Evolutionary conservation across 2,797 vertebrate genomes (phyloP), one percentile per base, ranked within the genome.

Genomic region (Acanthopagrus latus): DNA sequence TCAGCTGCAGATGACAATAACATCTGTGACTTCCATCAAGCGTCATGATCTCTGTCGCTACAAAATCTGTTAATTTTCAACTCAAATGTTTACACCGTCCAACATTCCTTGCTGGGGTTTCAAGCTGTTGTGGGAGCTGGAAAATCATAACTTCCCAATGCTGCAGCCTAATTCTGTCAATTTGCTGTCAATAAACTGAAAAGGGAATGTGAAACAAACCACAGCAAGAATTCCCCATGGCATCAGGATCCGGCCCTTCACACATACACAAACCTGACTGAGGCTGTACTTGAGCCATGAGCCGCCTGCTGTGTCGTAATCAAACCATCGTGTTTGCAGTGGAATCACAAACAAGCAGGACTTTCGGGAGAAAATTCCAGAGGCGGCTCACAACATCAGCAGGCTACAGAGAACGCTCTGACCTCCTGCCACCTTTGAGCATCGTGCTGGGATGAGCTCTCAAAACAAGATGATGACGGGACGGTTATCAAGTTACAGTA

Each of bases 1-100:
- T 71, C 64, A 76, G 46, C 62, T 70, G 72, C 78, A 84, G 75
- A 85, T 74, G 83, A 83, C 68, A 70, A 76, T 29, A 74, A 71
- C 54, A 79, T 80, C 74, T 81, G 48, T 16, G 25, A 51, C 58
- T 72, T 46, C 5, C 63, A 78, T 81, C 69, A 14, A 51, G 16
- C 8, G 47, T 51, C 50, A 44, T 80, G 23, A 79, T 38, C 54
- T 57, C 52, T 17, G 67, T 44, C 8, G 21, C 11, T 11, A 41
- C 20, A 9, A 57, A 81, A 51, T 57, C 0, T 23, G 14, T 41
- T 79, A 13, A 60, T 75, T 80, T 78, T 87, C 48, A 69, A 59
- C 41, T 59, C 43, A 51, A 71, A 72, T 29, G 17, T 79, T 69
- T 14, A 9, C 21, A 14, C 2, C 1, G 7, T 81, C 72, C 78